A percentile compares a stretch with the other conserved stretches of the same genome.
Conservation (phyloP, 2,888 invertebrate species). For the Diadegma fenestrale region DNA sequence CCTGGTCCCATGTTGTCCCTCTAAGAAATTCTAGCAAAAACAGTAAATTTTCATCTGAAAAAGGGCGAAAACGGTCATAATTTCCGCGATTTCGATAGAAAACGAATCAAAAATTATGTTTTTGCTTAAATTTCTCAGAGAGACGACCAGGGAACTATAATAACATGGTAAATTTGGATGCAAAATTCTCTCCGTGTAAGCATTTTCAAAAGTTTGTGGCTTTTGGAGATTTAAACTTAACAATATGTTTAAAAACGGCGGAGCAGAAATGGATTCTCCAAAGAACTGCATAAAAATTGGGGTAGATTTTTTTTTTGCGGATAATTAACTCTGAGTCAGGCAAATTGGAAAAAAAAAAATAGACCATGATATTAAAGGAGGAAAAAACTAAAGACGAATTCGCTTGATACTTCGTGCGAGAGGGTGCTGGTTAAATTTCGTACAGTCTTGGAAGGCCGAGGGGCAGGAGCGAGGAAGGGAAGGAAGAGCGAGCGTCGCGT, state of each 20-base stretch:
- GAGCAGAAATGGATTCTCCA: neutral
- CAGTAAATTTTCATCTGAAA: too few species aligned
- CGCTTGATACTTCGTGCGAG: constrained; percentile 41
- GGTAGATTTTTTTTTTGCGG: neutral
- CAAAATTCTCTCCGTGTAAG: too few species aligned
- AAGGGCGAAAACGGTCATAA: too few species aligned
- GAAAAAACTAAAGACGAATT: constrained; percentile 33
- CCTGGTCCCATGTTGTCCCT: too few species aligned
- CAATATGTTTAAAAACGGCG: neutral
- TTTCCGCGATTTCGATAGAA: too few species aligned
- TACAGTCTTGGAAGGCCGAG: neutral
- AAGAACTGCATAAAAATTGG: neutral
- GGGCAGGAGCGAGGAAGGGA: constrained; percentile 18
- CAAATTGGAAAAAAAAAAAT: constrained; percentile 22
- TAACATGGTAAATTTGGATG: too few species aligned
- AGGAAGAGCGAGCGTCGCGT: constrained; percentile 59
- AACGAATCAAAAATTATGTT: too few species aligned
- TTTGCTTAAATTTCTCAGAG: too few species aligned
- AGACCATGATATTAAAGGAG: constrained; percentile 27
- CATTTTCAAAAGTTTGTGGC: neutral
- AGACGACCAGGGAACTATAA: too few species aligned
- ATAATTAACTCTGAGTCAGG: neutral
- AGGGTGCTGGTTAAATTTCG: constrained; percentile 55
- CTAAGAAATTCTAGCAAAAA: too few species aligned
- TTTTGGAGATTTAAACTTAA: neutral